Percentiles rank a stretch among this genome's conserved stretches.
Evolutionary conservation across 2,113 vertebrate species (phyloP).

Genomic region (Chionomys nivalis): DNA sequence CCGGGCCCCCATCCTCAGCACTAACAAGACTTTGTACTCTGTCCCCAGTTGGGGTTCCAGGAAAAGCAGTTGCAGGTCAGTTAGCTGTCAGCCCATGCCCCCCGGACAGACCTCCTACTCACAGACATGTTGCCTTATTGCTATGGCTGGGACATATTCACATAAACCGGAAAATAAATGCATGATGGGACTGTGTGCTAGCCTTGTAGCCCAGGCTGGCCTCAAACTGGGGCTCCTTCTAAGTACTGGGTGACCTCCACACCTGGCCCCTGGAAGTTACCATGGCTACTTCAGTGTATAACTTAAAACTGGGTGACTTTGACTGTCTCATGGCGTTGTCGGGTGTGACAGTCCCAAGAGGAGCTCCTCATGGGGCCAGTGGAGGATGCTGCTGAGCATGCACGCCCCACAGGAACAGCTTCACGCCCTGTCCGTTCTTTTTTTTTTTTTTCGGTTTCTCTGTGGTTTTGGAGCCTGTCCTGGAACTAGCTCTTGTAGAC

Average conservation of each 20-base stretch:
- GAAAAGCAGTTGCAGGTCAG: not conserved
- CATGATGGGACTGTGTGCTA: not conserved
- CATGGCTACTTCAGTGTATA: not conserved
- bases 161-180: not conserved
- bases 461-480: no score
- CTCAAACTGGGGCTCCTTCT: not conserved
- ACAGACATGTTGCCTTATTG: not conserved
- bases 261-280: no score
- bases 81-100: not conserved
- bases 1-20: no score
- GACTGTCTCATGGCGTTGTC: not conserved
- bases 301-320: not conserved
- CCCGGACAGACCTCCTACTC: not conserved
- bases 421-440: not conserved
- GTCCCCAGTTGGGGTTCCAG: not conserved
- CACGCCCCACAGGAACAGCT: not conserved
- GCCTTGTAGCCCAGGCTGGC: no score
- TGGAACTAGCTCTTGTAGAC: no score
- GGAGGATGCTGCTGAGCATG: not conserved
- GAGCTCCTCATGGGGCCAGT: not conserved
- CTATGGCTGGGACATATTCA: not conserved
- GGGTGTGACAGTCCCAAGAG: not conserved
- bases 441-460: no score
- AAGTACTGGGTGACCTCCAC: no score
- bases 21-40: not conserved